Conservation (phyloP, 2,797 vertebrate genomes). For the Hemibagrus guttatus region DNA sequence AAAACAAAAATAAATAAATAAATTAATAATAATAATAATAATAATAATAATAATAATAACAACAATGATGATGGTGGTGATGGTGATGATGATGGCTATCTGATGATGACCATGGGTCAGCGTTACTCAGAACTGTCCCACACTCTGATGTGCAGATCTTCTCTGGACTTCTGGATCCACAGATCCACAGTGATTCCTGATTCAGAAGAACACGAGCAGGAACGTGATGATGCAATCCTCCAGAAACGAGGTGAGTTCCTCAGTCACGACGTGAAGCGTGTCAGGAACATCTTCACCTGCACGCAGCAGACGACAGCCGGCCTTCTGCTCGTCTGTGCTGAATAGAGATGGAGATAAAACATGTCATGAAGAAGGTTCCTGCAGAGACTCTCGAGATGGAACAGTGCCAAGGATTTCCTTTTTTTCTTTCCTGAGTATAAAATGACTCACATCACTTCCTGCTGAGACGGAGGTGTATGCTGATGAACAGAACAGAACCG, state of each 20-base stretch:
- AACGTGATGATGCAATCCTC: constrained; percentile 14
- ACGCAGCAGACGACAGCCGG: not conserved
- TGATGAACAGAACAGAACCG: not conserved
- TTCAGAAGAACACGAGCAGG: constrained; percentile 11
- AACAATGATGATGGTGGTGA: too few species aligned
- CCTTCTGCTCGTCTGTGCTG: not conserved
- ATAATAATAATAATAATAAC: too few species aligned
- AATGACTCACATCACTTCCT: not conserved
- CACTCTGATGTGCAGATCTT: not conserved
- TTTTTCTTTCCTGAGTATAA: not conserved
- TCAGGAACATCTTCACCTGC: not conserved
- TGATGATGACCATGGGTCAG: too few species aligned
- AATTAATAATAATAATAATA: too few species aligned
- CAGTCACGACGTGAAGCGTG: not conserved
- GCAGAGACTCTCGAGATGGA: not conserved
- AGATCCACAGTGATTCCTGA: not conserved
- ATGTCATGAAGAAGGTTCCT: constrained; percentile 9
- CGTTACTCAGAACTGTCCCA: too few species aligned
- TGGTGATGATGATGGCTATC: too few species aligned
- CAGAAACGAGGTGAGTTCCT: not conserved
- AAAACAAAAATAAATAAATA: too few species aligned
- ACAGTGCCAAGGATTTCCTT: not conserved
- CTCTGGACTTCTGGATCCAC: not conserved
- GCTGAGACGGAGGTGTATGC: not conserved
- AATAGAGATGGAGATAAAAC: not conserved